Percentiles rank a stretch among this genome's conserved stretches.
phyloP scores from a whole-genome alignment of 2,888 invertebrate genomes.

The Diplazon laetatorius region DNA sequence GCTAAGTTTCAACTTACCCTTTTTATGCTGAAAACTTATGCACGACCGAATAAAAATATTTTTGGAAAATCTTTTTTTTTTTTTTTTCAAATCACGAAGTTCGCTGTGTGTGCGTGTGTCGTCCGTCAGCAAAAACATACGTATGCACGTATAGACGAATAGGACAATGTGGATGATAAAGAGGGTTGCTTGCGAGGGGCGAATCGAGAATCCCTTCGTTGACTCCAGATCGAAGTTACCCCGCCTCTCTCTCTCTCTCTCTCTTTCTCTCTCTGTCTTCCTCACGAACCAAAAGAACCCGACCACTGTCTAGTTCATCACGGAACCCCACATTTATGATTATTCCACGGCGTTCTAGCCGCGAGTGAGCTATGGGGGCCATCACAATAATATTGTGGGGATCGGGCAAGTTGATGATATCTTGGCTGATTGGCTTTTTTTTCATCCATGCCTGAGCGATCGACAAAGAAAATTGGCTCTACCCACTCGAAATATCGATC shows the following conservation, averaged over 20 bases:
- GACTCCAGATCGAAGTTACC: slow-evolving; percentile 11
- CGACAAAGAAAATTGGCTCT: background rate
- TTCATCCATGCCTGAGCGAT: background rate
- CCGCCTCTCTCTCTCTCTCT: no score
- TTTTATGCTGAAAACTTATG: no score
- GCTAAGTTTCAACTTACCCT: no score
- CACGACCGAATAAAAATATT: no score
- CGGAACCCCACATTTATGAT: slow-evolving; percentile 42
- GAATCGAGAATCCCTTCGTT: slow-evolving; percentile 58
- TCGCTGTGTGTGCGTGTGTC: slow-evolving; percentile 15
- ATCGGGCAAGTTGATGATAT: slow-evolving; percentile 49
- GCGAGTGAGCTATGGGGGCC: slow-evolving; percentile 42
- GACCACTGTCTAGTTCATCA: background rate
- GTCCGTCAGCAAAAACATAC: background rate
- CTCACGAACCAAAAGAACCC: slow-evolving; percentile 31
- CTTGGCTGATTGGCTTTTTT: slow-evolving; percentile 66
- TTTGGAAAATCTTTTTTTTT: no score
- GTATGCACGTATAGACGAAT: background rate
- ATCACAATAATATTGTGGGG: slow-evolving; percentile 52
- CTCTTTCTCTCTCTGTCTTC: no score
- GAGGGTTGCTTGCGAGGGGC: slow-evolving; percentile 58
- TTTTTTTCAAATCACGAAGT: no score
- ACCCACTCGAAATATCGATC: background rate
- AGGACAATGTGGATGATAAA: slow-evolving; percentile 24
- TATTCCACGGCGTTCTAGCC: slow-evolving; percentile 61